phyloP scores from a whole-genome alignment of 2,888 invertebrate species.

The Acronicta psi region DNA sequence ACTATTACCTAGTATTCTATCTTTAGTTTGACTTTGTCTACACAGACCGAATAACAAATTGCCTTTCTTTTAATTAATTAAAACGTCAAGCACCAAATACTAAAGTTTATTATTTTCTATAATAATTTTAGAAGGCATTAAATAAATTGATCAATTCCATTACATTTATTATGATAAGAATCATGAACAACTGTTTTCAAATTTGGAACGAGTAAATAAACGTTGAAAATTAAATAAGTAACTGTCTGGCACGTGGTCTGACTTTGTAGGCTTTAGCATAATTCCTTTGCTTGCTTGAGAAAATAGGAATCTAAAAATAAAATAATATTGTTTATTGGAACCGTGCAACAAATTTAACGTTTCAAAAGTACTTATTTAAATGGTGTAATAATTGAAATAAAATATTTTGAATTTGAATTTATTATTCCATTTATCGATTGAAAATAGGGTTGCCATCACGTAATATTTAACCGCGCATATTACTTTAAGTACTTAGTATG shows the following conservation, averaged over 20 bases:
- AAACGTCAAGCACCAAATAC: not conserved
- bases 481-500: too few relatives aligned
- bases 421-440: not conserved
- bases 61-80: not conserved
- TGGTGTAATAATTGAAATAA: too few relatives aligned
- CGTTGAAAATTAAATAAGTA: not conserved
- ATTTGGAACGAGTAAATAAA: constrained; percentile 9
- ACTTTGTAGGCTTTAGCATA: too few relatives aligned
- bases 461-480: too few relatives aligned
- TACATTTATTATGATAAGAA: not conserved
- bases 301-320: not conserved
- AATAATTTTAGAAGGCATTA: not conserved
- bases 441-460: too few relatives aligned
- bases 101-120: not conserved
- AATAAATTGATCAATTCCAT: not conserved
- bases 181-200: not conserved
- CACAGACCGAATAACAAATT: too few relatives aligned
- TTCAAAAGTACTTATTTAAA: too few relatives aligned
- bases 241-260: not conserved
- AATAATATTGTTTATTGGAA: not conserved
- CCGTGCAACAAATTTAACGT: too few relatives aligned
- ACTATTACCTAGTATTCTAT: too few relatives aligned
- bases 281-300: not conserved
- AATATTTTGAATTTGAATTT: too few relatives aligned
- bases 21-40: too few relatives aligned